Conservation (phyloP, 2,888 invertebrate genomes). For the Lepidocyrtoides sp. region DNA sequence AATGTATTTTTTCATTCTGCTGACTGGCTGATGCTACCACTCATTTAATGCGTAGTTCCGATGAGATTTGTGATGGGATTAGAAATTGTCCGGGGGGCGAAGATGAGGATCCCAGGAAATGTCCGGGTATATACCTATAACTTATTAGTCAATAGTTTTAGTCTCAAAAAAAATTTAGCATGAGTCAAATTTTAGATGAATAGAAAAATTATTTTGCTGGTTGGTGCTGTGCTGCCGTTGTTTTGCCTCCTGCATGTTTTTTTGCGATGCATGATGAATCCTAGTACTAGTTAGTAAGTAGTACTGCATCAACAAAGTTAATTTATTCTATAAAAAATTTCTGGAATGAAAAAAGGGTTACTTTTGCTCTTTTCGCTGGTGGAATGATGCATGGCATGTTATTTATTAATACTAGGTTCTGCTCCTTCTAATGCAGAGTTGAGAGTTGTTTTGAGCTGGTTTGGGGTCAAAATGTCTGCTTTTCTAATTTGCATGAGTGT, state of each 20-base stretch:
- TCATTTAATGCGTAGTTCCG: conserved; percentile 73
- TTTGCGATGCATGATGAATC: not conserved
- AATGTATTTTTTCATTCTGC: conserved; percentile 47
- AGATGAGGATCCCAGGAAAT: conserved; percentile 81
- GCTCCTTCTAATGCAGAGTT: not conserved
- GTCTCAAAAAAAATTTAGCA: not conserved
- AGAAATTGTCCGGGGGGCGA: conserved; percentile 80
- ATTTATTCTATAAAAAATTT: conserved; percentile 18
- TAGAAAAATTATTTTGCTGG: not conserved
- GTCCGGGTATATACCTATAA: conserved; percentile 71
- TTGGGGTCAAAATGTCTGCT: conserved; percentile 55
- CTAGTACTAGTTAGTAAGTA: too few relatives aligned
- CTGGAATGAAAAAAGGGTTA: not conserved
- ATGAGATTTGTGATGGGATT: conserved; percentile 82
- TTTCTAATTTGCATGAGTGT: conserved; percentile 75
- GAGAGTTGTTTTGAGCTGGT: not conserved
- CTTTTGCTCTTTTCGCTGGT: conserved; percentile 17
- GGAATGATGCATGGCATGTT: conserved; percentile 46
- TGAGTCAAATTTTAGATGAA: not conserved
- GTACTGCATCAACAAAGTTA: not conserved
- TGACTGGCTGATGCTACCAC: not conserved
- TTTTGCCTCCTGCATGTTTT: conserved; percentile 39
- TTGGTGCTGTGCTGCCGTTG: conserved; percentile 42
- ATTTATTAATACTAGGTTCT: too few relatives aligned
- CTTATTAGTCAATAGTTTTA: not conserved